Evolutionary conservation across 2,797 vertebrate species (phyloP).

Genomic region (Xenentodon cancila): DNA sequence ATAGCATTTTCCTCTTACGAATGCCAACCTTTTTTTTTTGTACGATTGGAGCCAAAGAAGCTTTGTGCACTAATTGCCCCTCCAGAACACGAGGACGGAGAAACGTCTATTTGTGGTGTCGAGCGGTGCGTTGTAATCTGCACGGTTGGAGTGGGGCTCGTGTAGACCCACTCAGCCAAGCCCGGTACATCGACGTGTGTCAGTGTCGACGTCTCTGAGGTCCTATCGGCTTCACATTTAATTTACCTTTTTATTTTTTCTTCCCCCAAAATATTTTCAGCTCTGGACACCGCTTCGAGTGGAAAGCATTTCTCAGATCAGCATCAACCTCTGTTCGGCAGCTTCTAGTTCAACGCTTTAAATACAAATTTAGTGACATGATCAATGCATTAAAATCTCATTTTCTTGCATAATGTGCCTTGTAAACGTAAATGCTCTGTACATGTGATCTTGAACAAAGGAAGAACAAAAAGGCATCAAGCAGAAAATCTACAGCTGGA

Average conservation of each 20-base stretch:
- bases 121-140: conserved; percentile 31
- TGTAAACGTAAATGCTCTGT: no score
- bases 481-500: background rate
- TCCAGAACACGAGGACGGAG: conserved; percentile 44
- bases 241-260: background rate
- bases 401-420: no score
- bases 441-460: background rate
- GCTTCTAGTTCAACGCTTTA: no score
- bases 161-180: conserved; percentile 1
- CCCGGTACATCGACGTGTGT: conserved; percentile 16
- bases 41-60: conserved; percentile 45
- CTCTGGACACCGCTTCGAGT: background rate
- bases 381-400: no score
- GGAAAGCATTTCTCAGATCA: background rate
- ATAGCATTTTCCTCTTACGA: conserved; percentile 42
- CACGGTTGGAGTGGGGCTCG: conserved; percentile 12
- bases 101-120: conserved; percentile 31
- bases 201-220: conserved; percentile 16
- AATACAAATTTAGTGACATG: no score
- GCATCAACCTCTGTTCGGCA: no score
- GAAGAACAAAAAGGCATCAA: background rate
- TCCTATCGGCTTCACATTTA: conserved; percentile 19
- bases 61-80: conserved; percentile 59
- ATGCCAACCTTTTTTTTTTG: conserved; percentile 25
- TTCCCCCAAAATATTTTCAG: background rate